Evolutionary conservation across 2,113 vertebrate genomes (phyloP).

Genomic region (Elanus axillaris): DNA sequence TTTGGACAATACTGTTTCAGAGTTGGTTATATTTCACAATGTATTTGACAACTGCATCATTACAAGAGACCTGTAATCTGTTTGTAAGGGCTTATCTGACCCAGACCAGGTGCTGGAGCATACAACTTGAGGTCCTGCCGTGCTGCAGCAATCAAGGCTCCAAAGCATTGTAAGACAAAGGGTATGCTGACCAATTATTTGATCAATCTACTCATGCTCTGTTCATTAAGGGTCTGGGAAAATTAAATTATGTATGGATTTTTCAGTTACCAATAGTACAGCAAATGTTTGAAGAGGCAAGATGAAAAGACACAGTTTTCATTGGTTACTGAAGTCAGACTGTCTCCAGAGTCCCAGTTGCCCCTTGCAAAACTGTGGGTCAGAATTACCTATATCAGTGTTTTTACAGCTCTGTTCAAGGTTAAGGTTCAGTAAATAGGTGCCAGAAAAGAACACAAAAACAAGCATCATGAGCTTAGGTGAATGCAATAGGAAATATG

Average conservation of each 20-base stretch:
- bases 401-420: background rate
- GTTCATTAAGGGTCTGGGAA: background rate
- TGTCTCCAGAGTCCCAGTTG: background rate
- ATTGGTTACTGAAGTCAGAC: background rate
- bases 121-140: rapidly evolving
- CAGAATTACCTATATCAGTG: background rate
- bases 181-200: background rate
- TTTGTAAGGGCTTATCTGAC: background rate
- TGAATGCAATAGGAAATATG: background rate
- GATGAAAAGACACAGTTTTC: background rate
- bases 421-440: background rate
- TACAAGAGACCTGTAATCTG: background rate
- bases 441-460: background rate
- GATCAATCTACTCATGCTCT: background rate
- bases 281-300: background rate
- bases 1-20: background rate
- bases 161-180: background rate
- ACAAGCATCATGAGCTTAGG: background rate
- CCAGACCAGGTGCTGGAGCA: background rate
- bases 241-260: background rate
- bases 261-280: background rate
- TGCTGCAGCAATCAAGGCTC: background rate
- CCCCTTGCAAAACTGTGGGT: background rate
- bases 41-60: background rate
- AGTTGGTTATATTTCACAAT: background rate